Evolutionary conservation across 2,888 invertebrate species (phyloP), one percentile per base, ranked within the genome.

Genomic region (Callosobruchus maculatus): DNA sequence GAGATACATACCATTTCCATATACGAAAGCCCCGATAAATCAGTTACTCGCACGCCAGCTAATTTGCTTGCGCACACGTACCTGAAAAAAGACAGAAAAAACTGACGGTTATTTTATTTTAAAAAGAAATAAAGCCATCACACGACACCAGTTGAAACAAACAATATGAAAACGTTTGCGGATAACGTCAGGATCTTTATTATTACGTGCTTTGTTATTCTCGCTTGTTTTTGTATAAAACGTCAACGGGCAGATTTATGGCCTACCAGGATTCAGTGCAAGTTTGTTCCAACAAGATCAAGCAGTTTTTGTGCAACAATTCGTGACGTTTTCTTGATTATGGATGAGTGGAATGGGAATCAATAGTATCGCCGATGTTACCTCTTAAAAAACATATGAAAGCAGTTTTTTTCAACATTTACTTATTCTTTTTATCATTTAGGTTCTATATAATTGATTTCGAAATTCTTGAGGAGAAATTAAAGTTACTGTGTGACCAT

Each of bases 121-220:
- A 68, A 22, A 21, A 68, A 68, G 22, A 68, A 21, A 68, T 68
- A 68, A 21, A 68, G 22, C 21, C 68, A 21, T 22, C 21, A 22
- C 68, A 68, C 21, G 68, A 22, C 21, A 20, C 21, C 13, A 3
- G 22, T 68, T 22, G 68, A 21, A 68, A 68, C 22, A 68, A 68
- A 68, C 68, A 68, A 68, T 21, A 68, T 22, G 68, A 68, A 68
- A 68, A 21, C 68, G 22, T 68, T 68, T 68, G 68, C 22, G 73
- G 76, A 76, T 76, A 76, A 72, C 71, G 76, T 76, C 76, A 74
- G 68, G 73, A 20, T 21, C 71, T 31, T 72, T 72, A 73, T 76
- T 76, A 71, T 67, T 69, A 67, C 67, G 71, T 72, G 73, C 30
- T 71, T 72, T 31, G 21, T 70, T 74, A 71, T 66, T 22, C 67